phyloP scores from a whole-genome alignment of 1,140 invertebrate genomes.

The Leptonema lineaticorne region DNA sequence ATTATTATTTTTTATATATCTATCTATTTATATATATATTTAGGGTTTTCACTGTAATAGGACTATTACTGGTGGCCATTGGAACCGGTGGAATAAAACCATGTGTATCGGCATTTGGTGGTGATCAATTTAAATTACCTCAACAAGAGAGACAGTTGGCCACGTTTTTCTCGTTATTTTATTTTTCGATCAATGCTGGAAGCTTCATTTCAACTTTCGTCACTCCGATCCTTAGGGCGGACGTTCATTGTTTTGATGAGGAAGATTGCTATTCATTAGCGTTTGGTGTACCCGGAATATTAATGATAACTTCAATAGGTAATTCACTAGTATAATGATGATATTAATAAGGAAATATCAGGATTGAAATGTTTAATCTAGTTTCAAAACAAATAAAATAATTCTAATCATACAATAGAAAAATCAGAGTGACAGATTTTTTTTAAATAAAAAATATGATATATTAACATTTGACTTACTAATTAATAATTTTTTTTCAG shows the following conservation, averaged over 20 bases:
- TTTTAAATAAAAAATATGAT: too few species aligned
- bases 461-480: background rate
- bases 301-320: conserved; percentile 83
- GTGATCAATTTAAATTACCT: conserved; percentile 89
- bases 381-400: too few species aligned
- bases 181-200: conserved; percentile 91
- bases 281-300: conserved; percentile 85
- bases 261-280: conserved; percentile 86
- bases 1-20: background rate
- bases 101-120: conserved; percentile 95
- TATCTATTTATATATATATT: background rate
- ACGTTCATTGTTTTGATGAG: conserved; percentile 79
- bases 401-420: too few species aligned
- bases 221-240: conserved; percentile 82
- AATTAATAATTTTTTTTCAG: conserved; percentile 48
- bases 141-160: conserved; percentile 74
- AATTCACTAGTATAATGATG: too few species aligned
- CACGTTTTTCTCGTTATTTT: conserved; percentile 91
- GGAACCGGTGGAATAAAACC: conserved; percentile 98
- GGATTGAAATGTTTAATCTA: too few species aligned
- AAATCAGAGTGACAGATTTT: background rate
- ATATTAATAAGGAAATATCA: too few species aligned
- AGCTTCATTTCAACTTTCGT: conserved; percentile 87
- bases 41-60: conserved; percentile 73
- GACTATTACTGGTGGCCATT: conserved; percentile 79